These are phyloP conservation scores for Cotesia glomerata DNA, from an alignment of 1,140 invertebrate genomes.

Conservation along the genomic window DNA sequence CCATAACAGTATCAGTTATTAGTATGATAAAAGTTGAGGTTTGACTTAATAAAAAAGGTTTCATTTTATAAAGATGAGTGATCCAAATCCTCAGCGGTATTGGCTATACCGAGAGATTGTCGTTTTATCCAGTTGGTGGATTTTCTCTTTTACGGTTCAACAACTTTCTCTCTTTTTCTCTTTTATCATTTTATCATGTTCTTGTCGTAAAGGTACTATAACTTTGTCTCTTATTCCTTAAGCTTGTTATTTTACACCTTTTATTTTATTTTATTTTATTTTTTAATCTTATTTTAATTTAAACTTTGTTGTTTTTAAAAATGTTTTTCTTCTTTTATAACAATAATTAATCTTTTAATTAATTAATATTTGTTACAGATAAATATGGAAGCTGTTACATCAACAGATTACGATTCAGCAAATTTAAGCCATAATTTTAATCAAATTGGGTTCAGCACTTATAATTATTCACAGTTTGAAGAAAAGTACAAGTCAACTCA, in stretches of 20 bases:
- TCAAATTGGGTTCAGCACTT: slow-evolving; percentile 52
- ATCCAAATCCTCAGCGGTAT: slow-evolving; percentile 31
- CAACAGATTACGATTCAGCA: slow-evolving; percentile 54
- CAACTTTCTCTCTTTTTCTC: background rate
- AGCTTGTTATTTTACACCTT: slow-evolving; percentile 34
- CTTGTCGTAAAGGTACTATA: background rate
- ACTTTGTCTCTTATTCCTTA: background rate
- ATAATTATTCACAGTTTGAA: slow-evolving; percentile 55
- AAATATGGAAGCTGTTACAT: slow-evolving; percentile 60
- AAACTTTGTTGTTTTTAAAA: background rate
- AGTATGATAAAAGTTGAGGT: slow-evolving; percentile 22
- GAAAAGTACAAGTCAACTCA: slow-evolving; percentile 49
- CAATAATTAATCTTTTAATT: background rate
- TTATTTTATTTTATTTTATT: background rate
- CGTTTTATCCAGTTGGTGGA: slow-evolving; percentile 31
- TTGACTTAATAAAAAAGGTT: slow-evolving; percentile 30
- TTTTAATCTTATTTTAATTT: background rate
- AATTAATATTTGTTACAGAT: slow-evolving; percentile 43
- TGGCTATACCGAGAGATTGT: slow-evolving; percentile 31
- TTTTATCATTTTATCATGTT: background rate
- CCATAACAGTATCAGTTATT: background rate
- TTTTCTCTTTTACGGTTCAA: slow-evolving; percentile 10
- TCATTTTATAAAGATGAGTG: slow-evolving; percentile 18
- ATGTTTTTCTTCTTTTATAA: background rate
- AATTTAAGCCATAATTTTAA: slow-evolving; percentile 54